Evolutionary conservation across 2,888 invertebrate species (phyloP), one percentile per base, ranked within the genome.

Genomic region (Synanthedon tipuliformis): DNA sequence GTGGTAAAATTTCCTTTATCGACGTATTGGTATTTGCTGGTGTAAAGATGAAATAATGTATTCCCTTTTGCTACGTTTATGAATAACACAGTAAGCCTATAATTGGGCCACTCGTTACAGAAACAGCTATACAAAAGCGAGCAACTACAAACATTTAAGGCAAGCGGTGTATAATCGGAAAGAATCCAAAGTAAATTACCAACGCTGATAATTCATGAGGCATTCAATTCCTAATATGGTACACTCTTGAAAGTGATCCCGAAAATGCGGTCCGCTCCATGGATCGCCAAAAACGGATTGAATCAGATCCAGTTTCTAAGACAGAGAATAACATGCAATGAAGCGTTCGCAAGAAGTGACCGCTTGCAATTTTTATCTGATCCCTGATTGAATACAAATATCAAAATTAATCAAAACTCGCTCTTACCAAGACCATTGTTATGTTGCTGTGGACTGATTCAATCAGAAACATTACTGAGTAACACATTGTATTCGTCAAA

Each of bases 171-270:
- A 45, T 45, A 45, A 45, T 45, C 45, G 15, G 45, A 45, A 49
- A 49, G 18, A 49, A 18, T 49, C 49, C 16, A 68, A 68, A 68
- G 67, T 66, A 65, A 71, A 70, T 70, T 65, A 64, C 67, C 66
- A 66, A 70, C 64, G 61, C 66, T 75, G 74, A 80, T 82, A 85
- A 84, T 85, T 82, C 85, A 86, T 85, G 83, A 83, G 78, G 71
- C 75, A 85, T 86, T 86, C 77, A 78, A 71, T 74, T 63, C 85
- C 84, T 60, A 73, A 80, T 77, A 84, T 65, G 85, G 86, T 57
- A 55, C 52, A 62, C 69, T 16, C 50, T 76, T 69, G 79, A 79
- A 81, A 81, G 82, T 81, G 82, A 83, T 79, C 78, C 81, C 75
- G 69, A 78, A 83, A 78, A 75, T 69, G 76, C 71, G 60, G 66